phyloP scores from a whole-genome alignment of 2,797 vertebrate genomes.

The Labroides dimidiatus region DNA sequence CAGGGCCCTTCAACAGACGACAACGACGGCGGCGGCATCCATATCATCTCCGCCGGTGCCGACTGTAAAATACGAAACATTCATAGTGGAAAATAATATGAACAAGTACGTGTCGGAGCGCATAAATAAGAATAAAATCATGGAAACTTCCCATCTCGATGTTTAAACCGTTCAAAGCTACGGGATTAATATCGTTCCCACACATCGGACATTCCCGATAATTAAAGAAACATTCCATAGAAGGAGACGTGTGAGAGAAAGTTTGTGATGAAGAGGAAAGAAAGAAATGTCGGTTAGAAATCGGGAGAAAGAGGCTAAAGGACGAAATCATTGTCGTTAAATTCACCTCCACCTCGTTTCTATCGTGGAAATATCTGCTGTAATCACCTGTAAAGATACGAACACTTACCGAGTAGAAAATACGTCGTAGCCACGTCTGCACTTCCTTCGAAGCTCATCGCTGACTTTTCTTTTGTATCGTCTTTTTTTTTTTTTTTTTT shows the following conservation, averaged over 20 bases:
- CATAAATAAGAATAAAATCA: conserved; percentile 53
- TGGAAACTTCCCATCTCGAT: conserved; percentile 27
- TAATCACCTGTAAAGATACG: conserved; percentile 44
- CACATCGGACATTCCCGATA: conserved; percentile 66
- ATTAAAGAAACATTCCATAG: conserved; percentile 75
- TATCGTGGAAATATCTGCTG: conserved; percentile 45
- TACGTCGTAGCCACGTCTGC: conserved; percentile 14
- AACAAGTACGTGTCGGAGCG: conserved; percentile 28
- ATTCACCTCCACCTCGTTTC: conserved; percentile 26
- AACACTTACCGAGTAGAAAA: conserved; percentile 31
- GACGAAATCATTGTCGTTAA: not conserved
- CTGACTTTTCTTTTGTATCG: conserved; percentile 52
- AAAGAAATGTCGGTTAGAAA: conserved; percentile 30
- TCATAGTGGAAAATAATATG: conserved; percentile 46
- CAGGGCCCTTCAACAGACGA: conserved; percentile 35
- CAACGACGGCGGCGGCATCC: conserved; percentile 30
- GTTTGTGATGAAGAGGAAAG: conserved; percentile 26
- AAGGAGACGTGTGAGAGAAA: conserved; percentile 39
- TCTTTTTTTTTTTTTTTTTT: conserved; percentile 60
- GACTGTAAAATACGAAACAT: conserved; percentile 45
- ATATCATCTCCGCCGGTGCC: conserved; percentile 50
- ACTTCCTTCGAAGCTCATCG: conserved; percentile 42
- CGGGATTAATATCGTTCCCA: conserved; percentile 30
- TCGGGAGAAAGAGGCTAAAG: conserved; percentile 21
- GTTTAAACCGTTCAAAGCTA: conserved; percentile 21